A percentile compares a stretch with the other conserved stretches of the same genome.
Evolutionary conservation across 2,888 invertebrate species (phyloP).

Genomic region (Phortica okadai): DNA sequence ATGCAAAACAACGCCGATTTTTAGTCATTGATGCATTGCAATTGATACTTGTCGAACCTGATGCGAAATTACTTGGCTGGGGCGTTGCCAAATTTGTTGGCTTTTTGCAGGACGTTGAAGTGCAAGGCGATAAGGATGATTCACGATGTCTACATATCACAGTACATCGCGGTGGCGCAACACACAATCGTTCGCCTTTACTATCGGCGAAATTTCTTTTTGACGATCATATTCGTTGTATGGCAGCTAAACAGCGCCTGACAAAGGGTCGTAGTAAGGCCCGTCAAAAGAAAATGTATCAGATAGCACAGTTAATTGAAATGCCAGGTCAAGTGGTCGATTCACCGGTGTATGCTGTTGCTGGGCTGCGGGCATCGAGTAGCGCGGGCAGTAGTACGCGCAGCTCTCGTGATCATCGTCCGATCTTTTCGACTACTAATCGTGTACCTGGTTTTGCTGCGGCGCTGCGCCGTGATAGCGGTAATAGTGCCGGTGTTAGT

Average conservation of each 20-base stretch:
- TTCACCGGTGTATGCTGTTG: conserved; percentile 71
- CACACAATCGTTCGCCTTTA: conserved; percentile 85
- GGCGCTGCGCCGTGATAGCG: conserved; percentile 77
- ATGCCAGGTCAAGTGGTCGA: conserved; percentile 79
- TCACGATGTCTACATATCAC: conserved; percentile 96
- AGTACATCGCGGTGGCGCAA: conserved; percentile 86
- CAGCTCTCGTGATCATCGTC: conserved; percentile 77
- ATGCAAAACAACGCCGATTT: conserved; percentile 93
- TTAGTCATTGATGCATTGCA: conserved; percentile 97
- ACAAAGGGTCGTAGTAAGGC: conserved; percentile 94
- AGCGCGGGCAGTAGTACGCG: conserved; percentile 62
- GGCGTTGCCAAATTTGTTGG: conserved; percentile 98
- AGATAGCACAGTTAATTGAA: conserved; percentile 94
- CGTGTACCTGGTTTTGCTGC: conserved; percentile 80
- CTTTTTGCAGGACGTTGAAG: conserved; percentile 96
- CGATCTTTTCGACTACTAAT: conserved; percentile 77
- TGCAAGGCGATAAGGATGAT: conserved; percentile 96
- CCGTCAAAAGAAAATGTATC: conserved; percentile 96
- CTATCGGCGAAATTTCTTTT: conserved; percentile 95
- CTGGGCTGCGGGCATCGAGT: conserved; percentile 55
- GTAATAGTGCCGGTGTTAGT: conserved; percentile 70
- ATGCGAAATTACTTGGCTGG: conserved; percentile 95
- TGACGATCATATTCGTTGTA: conserved; percentile 98
- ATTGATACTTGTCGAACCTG: conserved; percentile 97
- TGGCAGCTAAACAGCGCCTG: conserved; percentile 96